phyloP scores from a whole-genome alignment of 2,888 invertebrate genomes.

The Chymomyza amoena region DNA sequence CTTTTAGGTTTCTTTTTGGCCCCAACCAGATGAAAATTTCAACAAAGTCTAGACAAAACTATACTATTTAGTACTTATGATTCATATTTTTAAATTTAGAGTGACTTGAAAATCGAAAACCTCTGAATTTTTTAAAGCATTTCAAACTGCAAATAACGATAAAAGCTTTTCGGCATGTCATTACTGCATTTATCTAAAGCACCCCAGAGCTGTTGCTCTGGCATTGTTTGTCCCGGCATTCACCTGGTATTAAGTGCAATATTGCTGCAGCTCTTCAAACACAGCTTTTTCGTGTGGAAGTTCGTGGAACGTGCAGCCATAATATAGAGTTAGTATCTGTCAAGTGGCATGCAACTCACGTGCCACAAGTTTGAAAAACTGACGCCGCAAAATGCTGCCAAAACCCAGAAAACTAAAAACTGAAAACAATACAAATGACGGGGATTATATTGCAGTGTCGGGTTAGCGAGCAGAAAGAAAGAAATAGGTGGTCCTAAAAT shows the following conservation, averaged over 20 bases:
- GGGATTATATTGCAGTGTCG: constrained; percentile 46
- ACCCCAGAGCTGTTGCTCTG: background rate
- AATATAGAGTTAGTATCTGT: background rate
- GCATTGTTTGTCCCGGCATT: background rate
- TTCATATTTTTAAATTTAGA: too few species aligned
- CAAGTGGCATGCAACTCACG: constrained; percentile 1
- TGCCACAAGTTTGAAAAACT: constrained; percentile 5
- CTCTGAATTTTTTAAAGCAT: too few species aligned
- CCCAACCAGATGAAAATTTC: too few species aligned
- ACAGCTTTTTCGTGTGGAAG: constrained; percentile 3
- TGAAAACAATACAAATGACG: constrained; percentile 60
- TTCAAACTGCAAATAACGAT: too few species aligned
- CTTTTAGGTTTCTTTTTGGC: too few species aligned
- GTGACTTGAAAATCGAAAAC: too few species aligned
- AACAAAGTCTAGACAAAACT: too few species aligned
- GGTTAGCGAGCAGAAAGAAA: background rate
- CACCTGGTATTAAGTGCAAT: constrained; percentile 2
- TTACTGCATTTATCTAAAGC: background rate
- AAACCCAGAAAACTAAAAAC: background rate
- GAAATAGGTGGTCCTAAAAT: background rate
- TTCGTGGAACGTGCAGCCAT: background rate
- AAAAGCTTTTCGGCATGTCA: too few species aligned
- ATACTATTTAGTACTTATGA: too few species aligned
- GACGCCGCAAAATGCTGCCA: background rate
- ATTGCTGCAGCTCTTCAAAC: background rate